Evolutionary conservation across 2,797 vertebrate species (phyloP), one percentile per base, ranked within the genome.

Genomic region (Zenarchopterus dispar): DNA sequence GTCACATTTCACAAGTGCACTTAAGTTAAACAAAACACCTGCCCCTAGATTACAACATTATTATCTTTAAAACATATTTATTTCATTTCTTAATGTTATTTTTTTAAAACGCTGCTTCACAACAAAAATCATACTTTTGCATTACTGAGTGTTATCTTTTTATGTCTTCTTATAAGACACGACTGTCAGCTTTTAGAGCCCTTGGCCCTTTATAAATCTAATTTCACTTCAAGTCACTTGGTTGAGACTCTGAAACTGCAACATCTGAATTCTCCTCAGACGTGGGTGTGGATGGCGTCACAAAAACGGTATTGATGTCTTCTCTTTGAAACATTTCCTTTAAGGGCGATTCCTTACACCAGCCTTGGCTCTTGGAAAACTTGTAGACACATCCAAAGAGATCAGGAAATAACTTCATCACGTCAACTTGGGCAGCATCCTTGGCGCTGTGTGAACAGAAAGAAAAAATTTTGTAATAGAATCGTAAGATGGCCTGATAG

Each of bases 361-460:
- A 90, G 0, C 56, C 74, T 56, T 16, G 54, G 6, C 5, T 52
- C 33, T 87, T 75, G 11, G 82, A 73, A 71, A 84, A 87, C 23
- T 23, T 80, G 59, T 73, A 88, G 39, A 78, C 54, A 31, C 70
- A 78, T 43, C 49, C 74, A 68, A 91, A 91, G 2, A 92, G 82
- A 59, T 85, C 62, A 21, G 86, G 90, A 59, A 91, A 91, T 2
- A 58, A 4, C 0, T 0, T 8, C 36, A 77, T 60, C 23, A 86
- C 1, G 21, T 88, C 62, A 47, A 77, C 6, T 1, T 48, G 5
- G 0, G 54, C 71, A n/a, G 69, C 73, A 3, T 88, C 80, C 2
- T 65, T 4, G 8, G 5, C 0, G 41, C 86, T 91, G 76, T 21
- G 59, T 28, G 28, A 28, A 28, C 28, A 26, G 78, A 21, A 17